Conservation (phyloP, 2,888 invertebrate species). For the Nesidiocoris tenuis region DNA sequence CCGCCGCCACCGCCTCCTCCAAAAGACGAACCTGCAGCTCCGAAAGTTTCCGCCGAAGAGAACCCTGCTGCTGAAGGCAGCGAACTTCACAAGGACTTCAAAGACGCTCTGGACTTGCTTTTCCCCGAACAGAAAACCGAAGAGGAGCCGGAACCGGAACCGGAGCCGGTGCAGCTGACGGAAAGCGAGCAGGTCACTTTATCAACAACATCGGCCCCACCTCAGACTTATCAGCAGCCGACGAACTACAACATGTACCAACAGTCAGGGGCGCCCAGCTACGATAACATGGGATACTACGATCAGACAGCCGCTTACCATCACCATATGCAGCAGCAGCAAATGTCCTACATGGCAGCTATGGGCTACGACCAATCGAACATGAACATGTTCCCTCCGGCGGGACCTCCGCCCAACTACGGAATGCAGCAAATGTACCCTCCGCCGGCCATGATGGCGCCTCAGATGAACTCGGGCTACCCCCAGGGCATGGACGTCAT, state of each 20-base stretch:
- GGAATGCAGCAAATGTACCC: background rate
- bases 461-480: background rate
- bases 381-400: slow-evolving; percentile 8
- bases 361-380: slow-evolving; percentile 44
- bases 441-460: background rate
- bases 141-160: slow-evolving; percentile 19
- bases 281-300: slow-evolving; percentile 35
- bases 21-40: slow-evolving; percentile 20
- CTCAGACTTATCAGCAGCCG: background rate
- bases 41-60: slow-evolving; percentile 26
- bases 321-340: slow-evolving; percentile 41
- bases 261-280: background rate
- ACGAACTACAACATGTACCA: background rate
- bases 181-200: slow-evolving; percentile 18
- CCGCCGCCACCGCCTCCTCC: background rate
- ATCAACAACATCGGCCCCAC: slow-evolving; percentile 19
- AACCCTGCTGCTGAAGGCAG: slow-evolving; percentile 48
- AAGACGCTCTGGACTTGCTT: slow-evolving; percentile 67
- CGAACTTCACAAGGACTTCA: slow-evolving; percentile 63
- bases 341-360: slow-evolving; percentile 35
- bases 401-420: background rate
- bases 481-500: background rate
- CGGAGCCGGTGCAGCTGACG: slow-evolving; percentile 18
- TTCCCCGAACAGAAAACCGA: slow-evolving; percentile 59
- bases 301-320: slow-evolving; percentile 34